Evolutionary conservation across 2,888 invertebrate species (phyloP).

Genomic region (Drosophila setosimentum): DNA sequence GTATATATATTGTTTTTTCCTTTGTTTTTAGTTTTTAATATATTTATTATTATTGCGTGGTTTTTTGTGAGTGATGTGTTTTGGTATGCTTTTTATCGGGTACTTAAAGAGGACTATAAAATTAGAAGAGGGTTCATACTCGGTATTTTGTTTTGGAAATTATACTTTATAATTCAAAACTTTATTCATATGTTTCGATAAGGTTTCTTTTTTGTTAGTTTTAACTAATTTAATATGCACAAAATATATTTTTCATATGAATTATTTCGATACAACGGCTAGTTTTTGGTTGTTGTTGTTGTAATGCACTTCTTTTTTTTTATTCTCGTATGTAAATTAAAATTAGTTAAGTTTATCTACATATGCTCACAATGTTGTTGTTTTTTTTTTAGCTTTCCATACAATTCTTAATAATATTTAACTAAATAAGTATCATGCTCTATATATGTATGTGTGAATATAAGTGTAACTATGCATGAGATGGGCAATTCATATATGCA

Average conservation of each 20-base stretch:
- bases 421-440: slow-evolving; percentile 65
- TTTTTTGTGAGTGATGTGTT: slow-evolving; percentile 29
- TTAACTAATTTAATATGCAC: slow-evolving; percentile 19
- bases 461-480: slow-evolving; percentile 44
- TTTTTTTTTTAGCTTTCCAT: slow-evolving; percentile 50
- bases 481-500: slow-evolving; percentile 17
- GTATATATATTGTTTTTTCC: slow-evolving; percentile 11
- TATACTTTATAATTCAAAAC: slow-evolving; percentile 17
- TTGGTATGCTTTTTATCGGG: slow-evolving; percentile 20
- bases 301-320: slow-evolving; percentile 33
- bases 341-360: slow-evolving; percentile 79
- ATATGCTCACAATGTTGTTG: slow-evolving; percentile 68
- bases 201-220: slow-evolving; percentile 14
- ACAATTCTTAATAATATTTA: slow-evolving; percentile 72
- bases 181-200: slow-evolving; percentile 6
- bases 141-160: slow-evolving; percentile 15
- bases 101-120: slow-evolving; percentile 17
- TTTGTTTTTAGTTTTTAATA: slow-evolving; percentile 5
- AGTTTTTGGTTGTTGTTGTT: slow-evolving; percentile 46
- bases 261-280: slow-evolving; percentile 54
- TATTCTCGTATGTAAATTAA: slow-evolving; percentile 59
- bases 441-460: slow-evolving; percentile 29
- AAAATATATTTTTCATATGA: slow-evolving; percentile 30
- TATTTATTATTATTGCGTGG: slow-evolving; percentile 22
- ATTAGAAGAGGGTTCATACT: slow-evolving; percentile 4